Conservation (phyloP, 2,888 invertebrate genomes). For the Bellardia bayeri region DNA sequence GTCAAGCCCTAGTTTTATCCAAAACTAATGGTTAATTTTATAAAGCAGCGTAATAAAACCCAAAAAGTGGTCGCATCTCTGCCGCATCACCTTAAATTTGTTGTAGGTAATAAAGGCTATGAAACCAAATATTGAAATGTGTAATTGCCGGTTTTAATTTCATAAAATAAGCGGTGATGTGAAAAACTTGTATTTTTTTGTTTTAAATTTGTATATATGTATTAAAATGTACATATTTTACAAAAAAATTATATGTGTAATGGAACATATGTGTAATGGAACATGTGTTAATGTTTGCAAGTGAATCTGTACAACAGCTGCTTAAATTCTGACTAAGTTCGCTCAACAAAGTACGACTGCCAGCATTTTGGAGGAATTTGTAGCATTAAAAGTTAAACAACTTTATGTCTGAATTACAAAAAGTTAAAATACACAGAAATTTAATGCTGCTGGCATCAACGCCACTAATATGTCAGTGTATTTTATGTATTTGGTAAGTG, state of each 20-base stretch:
- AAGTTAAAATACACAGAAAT: neutral
- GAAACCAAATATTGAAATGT: too few species aligned
- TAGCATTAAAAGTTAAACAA: conserved; percentile 44
- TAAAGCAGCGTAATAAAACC: too few species aligned
- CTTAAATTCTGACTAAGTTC: neutral
- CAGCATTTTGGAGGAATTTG: conserved; percentile 4
- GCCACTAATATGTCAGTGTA: neutral
- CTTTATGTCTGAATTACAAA: neutral
- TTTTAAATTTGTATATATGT: neutral
- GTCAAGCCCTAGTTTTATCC: too few species aligned
- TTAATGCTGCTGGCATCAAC: neutral
- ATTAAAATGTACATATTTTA: too few species aligned
- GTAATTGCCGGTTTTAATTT: too few species aligned
- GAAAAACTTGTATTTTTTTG: neutral
- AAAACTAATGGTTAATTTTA: too few species aligned
- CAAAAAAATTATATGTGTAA: too few species aligned
- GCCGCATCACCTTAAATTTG: too few species aligned
- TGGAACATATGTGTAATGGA: too few species aligned
- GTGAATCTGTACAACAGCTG: neutral
- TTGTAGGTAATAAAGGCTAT: too few species aligned
- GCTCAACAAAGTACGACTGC: neutral
- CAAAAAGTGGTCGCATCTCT: too few species aligned
- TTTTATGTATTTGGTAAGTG: conserved; percentile 7
- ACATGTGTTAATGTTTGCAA: neutral
- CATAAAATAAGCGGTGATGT: too few species aligned